phyloP scores from a whole-genome alignment of 2,888 invertebrate genomes.

The Punctoribates punctum region DNA sequence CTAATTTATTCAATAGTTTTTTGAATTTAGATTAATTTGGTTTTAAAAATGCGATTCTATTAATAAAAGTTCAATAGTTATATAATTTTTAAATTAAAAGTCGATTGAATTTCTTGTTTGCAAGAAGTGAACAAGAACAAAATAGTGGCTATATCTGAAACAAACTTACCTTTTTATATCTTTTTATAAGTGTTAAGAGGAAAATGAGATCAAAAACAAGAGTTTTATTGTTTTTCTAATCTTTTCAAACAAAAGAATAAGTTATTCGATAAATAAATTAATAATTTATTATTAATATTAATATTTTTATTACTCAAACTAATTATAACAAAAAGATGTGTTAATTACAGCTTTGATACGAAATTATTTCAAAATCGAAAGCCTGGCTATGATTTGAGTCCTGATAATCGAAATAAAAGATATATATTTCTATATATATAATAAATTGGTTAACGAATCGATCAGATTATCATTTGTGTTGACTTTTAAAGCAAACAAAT shows the following conservation, averaged over 20 bases:
- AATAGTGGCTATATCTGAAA: not conserved
- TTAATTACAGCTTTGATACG: not conserved
- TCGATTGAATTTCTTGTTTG: too few relatives aligned
- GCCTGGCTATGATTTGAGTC: too few relatives aligned
- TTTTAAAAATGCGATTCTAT: too few relatives aligned
- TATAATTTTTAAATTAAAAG: too few relatives aligned
- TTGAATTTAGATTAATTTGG: not conserved
- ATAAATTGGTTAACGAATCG: too few relatives aligned
- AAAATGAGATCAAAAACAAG: not conserved
- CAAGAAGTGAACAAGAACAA: not conserved
- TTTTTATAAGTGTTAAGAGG: not conserved
- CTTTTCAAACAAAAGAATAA: conserved; percentile 8
- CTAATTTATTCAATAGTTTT: not conserved
- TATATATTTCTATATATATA: too few relatives aligned
- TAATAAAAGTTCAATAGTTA: too few relatives aligned
- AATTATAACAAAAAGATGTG: not conserved
- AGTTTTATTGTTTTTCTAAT: not conserved
- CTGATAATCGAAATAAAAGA: too few relatives aligned
- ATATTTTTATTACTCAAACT: not conserved
- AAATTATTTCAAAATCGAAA: not conserved
- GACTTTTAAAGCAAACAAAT: not conserved
- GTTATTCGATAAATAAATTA: not conserved
- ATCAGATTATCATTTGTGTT: not conserved
- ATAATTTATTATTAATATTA: not conserved
- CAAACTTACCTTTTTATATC: not conserved